Evolutionary conservation across 1,140 invertebrate species (phyloP).

Genomic region (Vollenhovia emeryi): DNA sequence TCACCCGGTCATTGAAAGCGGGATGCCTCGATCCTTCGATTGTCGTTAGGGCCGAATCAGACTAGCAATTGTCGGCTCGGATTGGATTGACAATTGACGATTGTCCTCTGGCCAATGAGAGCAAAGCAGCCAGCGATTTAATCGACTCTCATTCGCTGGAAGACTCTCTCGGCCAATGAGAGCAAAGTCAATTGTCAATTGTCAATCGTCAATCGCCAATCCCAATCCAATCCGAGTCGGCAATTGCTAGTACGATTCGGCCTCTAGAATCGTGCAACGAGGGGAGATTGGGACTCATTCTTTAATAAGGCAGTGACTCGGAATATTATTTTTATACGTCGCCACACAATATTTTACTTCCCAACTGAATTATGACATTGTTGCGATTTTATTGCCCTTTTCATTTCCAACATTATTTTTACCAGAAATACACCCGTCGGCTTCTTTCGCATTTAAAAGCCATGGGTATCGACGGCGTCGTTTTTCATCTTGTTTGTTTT

Average conservation of each 20-base stretch:
- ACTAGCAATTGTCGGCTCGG: no score
- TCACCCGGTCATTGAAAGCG: not conserved
- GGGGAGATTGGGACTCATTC: not conserved
- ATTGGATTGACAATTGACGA: no score
- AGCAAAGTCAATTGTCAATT: no score
- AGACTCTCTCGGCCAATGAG: no score
- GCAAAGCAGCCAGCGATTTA: no score
- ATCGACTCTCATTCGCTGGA: no score
- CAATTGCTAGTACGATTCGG: no score
- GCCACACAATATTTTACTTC: not conserved
- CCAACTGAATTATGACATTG: constrained; percentile 1
- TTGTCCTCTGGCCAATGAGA: no score
- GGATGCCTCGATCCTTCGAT: not conserved
- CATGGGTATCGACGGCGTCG: constrained; percentile 21
- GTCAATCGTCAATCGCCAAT: no score
- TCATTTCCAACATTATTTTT: constrained; percentile 13
- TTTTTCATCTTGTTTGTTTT: constrained; percentile 57
- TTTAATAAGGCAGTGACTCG: not conserved
- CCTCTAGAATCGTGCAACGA: no score
- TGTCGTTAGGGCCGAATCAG: no score
- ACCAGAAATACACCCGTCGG: not conserved
- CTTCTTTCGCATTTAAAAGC: constrained; percentile 40
- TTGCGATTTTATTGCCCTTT: constrained; percentile 6
- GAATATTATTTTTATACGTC: not conserved
- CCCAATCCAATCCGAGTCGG: no score